Conservation (phyloP, 1,140 invertebrate species). For the Bombus vancouverensis region DNA sequence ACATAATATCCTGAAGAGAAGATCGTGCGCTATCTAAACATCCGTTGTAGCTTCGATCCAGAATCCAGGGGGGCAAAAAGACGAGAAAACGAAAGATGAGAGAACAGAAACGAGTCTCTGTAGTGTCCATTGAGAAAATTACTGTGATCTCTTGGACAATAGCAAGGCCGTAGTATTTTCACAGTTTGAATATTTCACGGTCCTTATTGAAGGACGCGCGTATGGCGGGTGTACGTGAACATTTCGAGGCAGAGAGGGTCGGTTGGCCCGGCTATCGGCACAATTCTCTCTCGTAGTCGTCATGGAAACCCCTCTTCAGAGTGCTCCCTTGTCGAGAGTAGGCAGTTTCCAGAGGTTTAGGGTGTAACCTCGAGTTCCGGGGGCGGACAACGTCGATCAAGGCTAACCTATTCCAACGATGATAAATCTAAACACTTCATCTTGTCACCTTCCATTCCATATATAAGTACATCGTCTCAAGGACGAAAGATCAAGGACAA, state of each 20-base stretch:
- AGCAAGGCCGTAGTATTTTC: background rate
- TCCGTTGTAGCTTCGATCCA: background rate
- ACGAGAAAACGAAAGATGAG: background rate
- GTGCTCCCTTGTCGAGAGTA: slow-evolving; percentile 58
- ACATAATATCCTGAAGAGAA: background rate
- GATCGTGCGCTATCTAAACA: background rate
- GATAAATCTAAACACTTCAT: slow-evolving; percentile 57
- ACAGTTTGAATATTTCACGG: slow-evolving; percentile 25
- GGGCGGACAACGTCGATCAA: slow-evolving; percentile 36
- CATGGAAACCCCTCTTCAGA: slow-evolving; percentile 71
- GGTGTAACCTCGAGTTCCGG: slow-evolving; percentile 34
- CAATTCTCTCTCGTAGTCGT: slow-evolving; percentile 63
- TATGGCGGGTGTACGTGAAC: background rate
- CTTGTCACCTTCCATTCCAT: background rate
- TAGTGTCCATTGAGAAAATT: background rate
- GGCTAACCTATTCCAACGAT: slow-evolving; percentile 35
- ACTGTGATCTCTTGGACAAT: background rate
- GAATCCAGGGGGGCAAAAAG: background rate
- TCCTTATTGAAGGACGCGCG: background rate
- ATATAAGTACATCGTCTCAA: background rate
- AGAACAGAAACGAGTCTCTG: background rate
- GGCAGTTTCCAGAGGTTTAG: slow-evolving; percentile 57
- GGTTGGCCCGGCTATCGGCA: slow-evolving; percentile 36
- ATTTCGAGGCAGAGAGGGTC: slow-evolving; percentile 31
- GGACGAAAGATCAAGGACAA: background rate